Evolutionary conservation across 1,140 invertebrate genomes (phyloP).

Genomic region (Scaptomyza hsui): DNA sequence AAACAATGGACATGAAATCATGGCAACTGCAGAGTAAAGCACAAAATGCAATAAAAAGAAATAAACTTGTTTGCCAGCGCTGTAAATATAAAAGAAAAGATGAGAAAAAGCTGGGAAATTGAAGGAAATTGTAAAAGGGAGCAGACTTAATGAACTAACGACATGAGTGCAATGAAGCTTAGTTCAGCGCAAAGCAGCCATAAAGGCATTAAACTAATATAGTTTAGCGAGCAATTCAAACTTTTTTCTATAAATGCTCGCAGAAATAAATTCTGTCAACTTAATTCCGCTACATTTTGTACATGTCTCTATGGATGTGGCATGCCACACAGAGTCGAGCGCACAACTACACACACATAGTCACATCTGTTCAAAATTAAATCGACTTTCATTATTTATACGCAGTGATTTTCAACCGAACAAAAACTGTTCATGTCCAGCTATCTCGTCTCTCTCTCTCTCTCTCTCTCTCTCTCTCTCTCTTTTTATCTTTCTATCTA

Average conservation of each 20-base stretch:
- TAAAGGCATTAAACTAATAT: constrained; percentile 15
- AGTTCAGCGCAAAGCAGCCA: background rate
- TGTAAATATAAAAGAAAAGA: constrained; percentile 12
- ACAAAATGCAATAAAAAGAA: background rate
- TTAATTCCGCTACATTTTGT: constrained; percentile 32
- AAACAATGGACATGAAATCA: background rate
- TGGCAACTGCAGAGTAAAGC: background rate
- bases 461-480: background rate
- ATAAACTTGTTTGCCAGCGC: constrained; percentile 21
- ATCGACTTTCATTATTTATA: constrained; percentile 80
- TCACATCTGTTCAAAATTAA: constrained; percentile 72
- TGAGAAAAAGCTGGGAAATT: constrained; percentile 4
- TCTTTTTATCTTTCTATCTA: no score
- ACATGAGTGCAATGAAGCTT: background rate
- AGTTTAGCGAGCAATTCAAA: constrained; percentile 5
- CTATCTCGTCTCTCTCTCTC: background rate
- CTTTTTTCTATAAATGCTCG: background rate
- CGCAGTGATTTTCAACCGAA: constrained; percentile 61
- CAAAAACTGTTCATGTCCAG: constrained; percentile 37
- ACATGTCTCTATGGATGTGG: background rate
- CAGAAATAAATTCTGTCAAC: constrained; percentile 57
- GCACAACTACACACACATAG: constrained; percentile 17
- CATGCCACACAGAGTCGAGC: background rate
- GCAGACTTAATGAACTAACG: constrained; percentile 13
- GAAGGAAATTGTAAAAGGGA: constrained; percentile 30